Percentiles rank a stretch among this genome's conserved stretches.
These are phyloP conservation scores for Ochropleura plecta DNA, from an alignment of 2,888 invertebrate species.

Conservation along the genomic window DNA sequence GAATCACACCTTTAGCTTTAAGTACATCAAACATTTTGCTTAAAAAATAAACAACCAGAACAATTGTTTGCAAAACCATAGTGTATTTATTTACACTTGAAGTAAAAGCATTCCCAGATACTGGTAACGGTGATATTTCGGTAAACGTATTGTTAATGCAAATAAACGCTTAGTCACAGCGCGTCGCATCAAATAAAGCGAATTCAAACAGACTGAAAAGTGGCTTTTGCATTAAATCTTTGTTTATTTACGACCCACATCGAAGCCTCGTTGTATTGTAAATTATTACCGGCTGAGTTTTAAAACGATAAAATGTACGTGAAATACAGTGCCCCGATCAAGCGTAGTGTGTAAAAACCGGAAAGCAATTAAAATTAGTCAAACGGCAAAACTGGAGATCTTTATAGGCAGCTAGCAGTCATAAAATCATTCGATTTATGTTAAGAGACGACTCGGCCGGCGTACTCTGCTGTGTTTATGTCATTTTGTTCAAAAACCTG, in stretches of 20 bases:
- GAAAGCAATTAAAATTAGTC: constrained; percentile 86
- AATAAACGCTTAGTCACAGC: constrained; percentile 70
- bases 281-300: constrained; percentile 80
- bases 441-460: constrained; percentile 71
- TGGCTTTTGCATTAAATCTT: constrained; percentile 80
- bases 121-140: constrained; percentile 54
- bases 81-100: constrained; percentile 56
- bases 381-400: constrained; percentile 81
- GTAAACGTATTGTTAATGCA: constrained; percentile 59
- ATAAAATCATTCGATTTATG: constrained; percentile 85
- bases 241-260: constrained; percentile 82
- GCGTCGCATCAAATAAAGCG: constrained; percentile 72
- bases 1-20: not conserved
- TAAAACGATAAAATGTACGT: constrained; percentile 82
- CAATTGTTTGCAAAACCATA: constrained; percentile 39
- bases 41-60: constrained; percentile 23
- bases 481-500: constrained; percentile 69
- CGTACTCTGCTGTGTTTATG: constrained; percentile 66
- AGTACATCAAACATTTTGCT: constrained; percentile 2
- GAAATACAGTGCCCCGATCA: constrained; percentile 79
- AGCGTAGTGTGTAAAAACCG: constrained; percentile 80
- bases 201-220: constrained; percentile 77
- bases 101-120: constrained; percentile 58
- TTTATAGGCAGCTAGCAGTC: constrained; percentile 80
- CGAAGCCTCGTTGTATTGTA: constrained; percentile 79